Conservation (phyloP, 2,797 vertebrate species). For the Sebastes nivosus region DNA sequence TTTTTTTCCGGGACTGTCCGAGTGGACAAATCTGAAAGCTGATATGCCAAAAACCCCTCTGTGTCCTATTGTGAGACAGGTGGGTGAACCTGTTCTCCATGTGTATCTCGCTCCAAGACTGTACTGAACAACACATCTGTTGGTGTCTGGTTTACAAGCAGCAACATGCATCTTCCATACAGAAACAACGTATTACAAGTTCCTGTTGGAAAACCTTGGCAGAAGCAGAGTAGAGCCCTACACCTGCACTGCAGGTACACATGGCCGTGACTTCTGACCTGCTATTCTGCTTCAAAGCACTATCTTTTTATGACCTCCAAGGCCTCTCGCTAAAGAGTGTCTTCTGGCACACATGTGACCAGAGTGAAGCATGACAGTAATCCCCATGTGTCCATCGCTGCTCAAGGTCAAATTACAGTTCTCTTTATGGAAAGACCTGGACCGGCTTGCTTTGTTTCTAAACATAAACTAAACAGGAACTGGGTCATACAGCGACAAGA, state of each 20-base stretch:
- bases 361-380: conserved; percentile 17
- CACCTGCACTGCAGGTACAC: background rate
- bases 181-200: conserved; percentile 8
- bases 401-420: conserved; percentile 32
- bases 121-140: conserved; percentile 10
- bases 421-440: background rate
- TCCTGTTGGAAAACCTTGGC: conserved; percentile 18
- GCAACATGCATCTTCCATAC: conserved; percentile 22
- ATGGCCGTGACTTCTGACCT: background rate
- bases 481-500: background rate
- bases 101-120: conserved; percentile 2
- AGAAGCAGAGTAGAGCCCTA: conserved; percentile 6
- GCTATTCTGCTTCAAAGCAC: conserved; percentile 11
- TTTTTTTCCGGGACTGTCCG: background rate
- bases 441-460: conserved; percentile 11
- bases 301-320: conserved; percentile 4
- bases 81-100: conserved; percentile 55
- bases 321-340: background rate
- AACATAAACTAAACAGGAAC: conserved; percentile 7
- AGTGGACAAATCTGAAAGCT: conserved; percentile 35
- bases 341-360: background rate
- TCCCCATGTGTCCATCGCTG: background rate
- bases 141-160: conserved; percentile 45
- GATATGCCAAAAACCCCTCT: conserved; percentile 22
- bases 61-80: conserved; percentile 34